phyloP scores from a whole-genome alignment of 2,888 invertebrate species.

The Drosophila falleni region DNA sequence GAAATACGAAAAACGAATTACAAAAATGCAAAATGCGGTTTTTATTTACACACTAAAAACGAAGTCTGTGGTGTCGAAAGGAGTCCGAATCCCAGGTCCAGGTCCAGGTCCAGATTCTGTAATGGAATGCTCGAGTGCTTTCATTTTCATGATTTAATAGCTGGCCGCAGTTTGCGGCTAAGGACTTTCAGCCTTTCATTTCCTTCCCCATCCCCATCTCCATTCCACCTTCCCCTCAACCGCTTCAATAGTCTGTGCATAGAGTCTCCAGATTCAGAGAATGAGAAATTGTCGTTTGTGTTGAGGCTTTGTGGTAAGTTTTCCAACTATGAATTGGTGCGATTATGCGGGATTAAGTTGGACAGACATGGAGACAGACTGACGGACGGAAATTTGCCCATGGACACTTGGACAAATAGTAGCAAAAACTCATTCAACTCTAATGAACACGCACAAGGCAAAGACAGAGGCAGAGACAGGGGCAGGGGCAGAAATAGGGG shows the following conservation, averaged over 20 bases:
- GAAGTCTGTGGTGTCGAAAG: neutral
- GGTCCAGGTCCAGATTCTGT: neutral
- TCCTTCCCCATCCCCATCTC: neutral
- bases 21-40: constrained; percentile 37
- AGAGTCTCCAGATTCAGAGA: neutral
- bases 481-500: neutral
- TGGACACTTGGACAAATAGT: constrained; percentile 18
- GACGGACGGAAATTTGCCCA: constrained; percentile 32
- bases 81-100: too few species aligned
- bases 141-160: constrained; percentile 52
- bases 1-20: constrained; percentile 34
- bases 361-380: neutral
- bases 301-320: constrained; percentile 53
- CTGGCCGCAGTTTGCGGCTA: constrained; percentile 29
- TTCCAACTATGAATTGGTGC: constrained; percentile 53
- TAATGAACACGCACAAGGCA: constrained; percentile 9
- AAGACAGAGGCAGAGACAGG: neutral
- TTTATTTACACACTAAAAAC: constrained; percentile 20
- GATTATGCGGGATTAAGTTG: constrained; percentile 60
- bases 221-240: too few species aligned
- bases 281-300: constrained; percentile 45
- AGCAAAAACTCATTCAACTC: constrained; percentile 38
- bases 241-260: neutral
- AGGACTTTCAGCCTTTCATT: constrained; percentile 9
- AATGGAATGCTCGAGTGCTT: constrained; percentile 1